Base-by-base conservation (phyloP, 1,140 invertebrate species). In the Diprion similis region DNA sequence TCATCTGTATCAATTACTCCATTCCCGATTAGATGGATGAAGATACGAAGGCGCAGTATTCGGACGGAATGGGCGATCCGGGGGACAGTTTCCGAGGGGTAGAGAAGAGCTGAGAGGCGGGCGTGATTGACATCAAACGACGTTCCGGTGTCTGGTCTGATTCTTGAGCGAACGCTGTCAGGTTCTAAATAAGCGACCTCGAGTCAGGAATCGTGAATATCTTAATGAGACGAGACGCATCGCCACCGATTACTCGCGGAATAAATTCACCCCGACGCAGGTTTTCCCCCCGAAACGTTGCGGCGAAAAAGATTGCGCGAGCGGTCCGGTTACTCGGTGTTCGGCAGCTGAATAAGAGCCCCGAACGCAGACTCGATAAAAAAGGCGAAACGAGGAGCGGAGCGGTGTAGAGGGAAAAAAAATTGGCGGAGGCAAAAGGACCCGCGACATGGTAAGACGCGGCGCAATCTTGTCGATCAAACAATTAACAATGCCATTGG, bases 1-100 rank as follows among this genome's bases (percentile, higher is more conserved):
- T 86, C 82, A 86, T 88, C 79, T 83, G 86, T 87, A 88, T 88
- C 86, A 88, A 88, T 88, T 88, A 88, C 86, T 88, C 85, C 24
- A 37, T 37, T 6, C 80, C 82, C 84, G 87, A 88, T 88, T 88
- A 88, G 86, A 88, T 88, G 84, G 82, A 84, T 81, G 80, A 82
- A 87, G 86, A 88, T 88, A 88, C 82, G 81, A 72, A 59, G 51
- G 11, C 24, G 24, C 51, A 59, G 51, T 59, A 59, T 59, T 59
- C 51, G 51, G 51, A 59, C n/a, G 51, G 51, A 59, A 59, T 59
- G 51, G 51, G 11, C 51, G 24, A 37, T 37, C 24, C 6, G 11
- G 51, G 51, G 51, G 51, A 59, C 51, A 59, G 51, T 71, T 15
- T 15, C 67, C 15, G 17, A 11, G 59, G 18, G 18, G 37, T 70